Conservation (phyloP, 2,797 vertebrate genomes). For the Oophaga sylvatica region DNA sequence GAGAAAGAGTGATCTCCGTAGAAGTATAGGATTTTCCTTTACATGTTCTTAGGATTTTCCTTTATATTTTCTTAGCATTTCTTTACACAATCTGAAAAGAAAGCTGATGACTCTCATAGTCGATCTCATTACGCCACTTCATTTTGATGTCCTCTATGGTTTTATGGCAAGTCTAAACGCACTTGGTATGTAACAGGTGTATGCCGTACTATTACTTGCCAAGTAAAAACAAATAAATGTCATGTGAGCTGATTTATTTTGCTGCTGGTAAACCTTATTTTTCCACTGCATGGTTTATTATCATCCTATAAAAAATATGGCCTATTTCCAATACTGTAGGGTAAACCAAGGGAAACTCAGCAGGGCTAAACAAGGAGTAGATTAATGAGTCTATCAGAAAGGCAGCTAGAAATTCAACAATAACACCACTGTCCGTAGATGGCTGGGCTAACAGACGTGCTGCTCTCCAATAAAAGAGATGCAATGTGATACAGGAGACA, state of each 20-base stretch:
- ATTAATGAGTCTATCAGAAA: constrained; percentile 28
- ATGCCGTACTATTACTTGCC: neutral
- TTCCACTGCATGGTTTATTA: constrained; percentile 22
- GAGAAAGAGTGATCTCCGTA: no score
- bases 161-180: neutral
- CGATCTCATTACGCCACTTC: neutral
- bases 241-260: neutral
- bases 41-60: no score
- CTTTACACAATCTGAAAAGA: no score
- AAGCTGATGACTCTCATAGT: neutral
- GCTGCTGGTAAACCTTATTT: neutral
- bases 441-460: neutral
- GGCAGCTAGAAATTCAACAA: constrained; percentile 13
- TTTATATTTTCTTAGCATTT: no score
- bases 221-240: neutral
- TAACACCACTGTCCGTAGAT: neutral
- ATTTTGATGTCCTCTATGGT: neutral
- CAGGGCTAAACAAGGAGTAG: constrained; percentile 1
- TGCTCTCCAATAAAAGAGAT: neutral
- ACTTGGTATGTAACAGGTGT: neutral
- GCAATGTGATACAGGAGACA: neutral
- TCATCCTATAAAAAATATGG: constrained; percentile 37
- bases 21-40: no score
- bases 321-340: constrained; percentile 23
- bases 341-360: neutral